A percentile compares a stretch with the other conserved stretches of the same genome.
Evolutionary conservation across 2,888 invertebrate genomes (phyloP).

Genomic region (Drosophila longiperda): DNA sequence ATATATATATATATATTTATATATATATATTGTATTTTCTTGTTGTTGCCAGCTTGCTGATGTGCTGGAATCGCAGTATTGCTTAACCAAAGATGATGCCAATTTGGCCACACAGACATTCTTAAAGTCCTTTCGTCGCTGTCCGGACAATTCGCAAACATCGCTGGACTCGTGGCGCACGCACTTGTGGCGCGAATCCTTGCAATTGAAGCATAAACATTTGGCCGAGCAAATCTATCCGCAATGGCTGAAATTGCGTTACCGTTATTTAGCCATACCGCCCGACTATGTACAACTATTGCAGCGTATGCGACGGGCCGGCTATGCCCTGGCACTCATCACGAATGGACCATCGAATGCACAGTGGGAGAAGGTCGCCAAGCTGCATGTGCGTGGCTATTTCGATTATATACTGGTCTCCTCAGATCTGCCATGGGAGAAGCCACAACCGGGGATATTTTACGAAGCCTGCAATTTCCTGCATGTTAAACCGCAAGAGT

Average conservation of each 20-base stretch:
- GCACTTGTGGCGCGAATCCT: slow-evolving; percentile 91
- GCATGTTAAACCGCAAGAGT: slow-evolving; percentile 90
- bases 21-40: no score
- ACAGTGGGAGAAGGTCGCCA: slow-evolving; percentile 95
- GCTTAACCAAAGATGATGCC: slow-evolving; percentile 88
- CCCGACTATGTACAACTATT: slow-evolving; percentile 90
- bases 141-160: slow-evolving; percentile 91
- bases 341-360: slow-evolving; percentile 94
- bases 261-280: slow-evolving; percentile 90
- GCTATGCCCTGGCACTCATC: slow-evolving; percentile 91
- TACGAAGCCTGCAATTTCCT: slow-evolving; percentile 91
- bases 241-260: slow-evolving; percentile 92
- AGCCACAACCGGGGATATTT: slow-evolving; percentile 93
- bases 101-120: slow-evolving; percentile 88
- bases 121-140: slow-evolving; percentile 91
- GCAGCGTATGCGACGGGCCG: slow-evolving; percentile 88
- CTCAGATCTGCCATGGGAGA: slow-evolving; percentile 94
- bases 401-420: slow-evolving; percentile 93
- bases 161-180: slow-evolving; percentile 91
- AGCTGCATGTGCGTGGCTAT: slow-evolving; percentile 89
- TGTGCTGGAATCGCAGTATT: slow-evolving; percentile 87
- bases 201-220: slow-evolving; percentile 90
- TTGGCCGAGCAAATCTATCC: slow-evolving; percentile 90
- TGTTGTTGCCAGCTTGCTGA: slow-evolving; percentile 78
- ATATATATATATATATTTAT: neutral